These are phyloP conservation scores for Amphipyra tragopoginis DNA, from an alignment of 2,888 invertebrate genomes.

Conservation along the genomic window DNA sequence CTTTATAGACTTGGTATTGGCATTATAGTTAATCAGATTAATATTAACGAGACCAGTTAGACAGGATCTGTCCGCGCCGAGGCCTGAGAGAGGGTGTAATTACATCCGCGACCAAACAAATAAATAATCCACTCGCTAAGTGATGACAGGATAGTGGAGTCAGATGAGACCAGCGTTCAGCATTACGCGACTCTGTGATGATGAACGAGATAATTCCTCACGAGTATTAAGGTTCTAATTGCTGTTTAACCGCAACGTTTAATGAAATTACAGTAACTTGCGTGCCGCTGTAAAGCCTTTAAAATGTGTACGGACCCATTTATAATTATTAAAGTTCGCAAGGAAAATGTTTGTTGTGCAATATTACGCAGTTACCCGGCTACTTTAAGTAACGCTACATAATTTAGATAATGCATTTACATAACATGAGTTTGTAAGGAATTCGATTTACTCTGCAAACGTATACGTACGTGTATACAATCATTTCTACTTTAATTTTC, in stretches of 20 bases:
- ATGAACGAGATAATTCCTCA: constrained; percentile 46
- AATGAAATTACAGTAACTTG: constrained; percentile 46
- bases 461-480: neutral
- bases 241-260: constrained; percentile 43
- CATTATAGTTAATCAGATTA: constrained; percentile 83
- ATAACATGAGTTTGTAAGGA: constrained; percentile 28
- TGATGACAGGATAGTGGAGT: constrained; percentile 75
- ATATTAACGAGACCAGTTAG: constrained; percentile 78
- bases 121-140: constrained; percentile 77
- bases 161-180: constrained; percentile 55
- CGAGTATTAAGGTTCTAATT: constrained; percentile 49
- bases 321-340: constrained; percentile 42
- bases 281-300: constrained; percentile 24
- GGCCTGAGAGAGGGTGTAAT: constrained; percentile 78
- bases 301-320: constrained; percentile 44
- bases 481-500: too few relatives aligned
- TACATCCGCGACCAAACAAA: constrained; percentile 80
- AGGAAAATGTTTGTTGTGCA: constrained; percentile 48
- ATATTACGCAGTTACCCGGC: constrained; percentile 37
- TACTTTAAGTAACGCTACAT: constrained; percentile 47
- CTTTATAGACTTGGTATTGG: constrained; percentile 64
- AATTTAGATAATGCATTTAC: constrained; percentile 39
- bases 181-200: constrained; percentile 32
- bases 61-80: constrained; percentile 68
- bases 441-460: constrained; percentile 6